Evolutionary conservation across 2,797 vertebrate species (phyloP), one percentile per base, ranked within the genome.

Genomic region (Furcifer pardalis): DNA sequence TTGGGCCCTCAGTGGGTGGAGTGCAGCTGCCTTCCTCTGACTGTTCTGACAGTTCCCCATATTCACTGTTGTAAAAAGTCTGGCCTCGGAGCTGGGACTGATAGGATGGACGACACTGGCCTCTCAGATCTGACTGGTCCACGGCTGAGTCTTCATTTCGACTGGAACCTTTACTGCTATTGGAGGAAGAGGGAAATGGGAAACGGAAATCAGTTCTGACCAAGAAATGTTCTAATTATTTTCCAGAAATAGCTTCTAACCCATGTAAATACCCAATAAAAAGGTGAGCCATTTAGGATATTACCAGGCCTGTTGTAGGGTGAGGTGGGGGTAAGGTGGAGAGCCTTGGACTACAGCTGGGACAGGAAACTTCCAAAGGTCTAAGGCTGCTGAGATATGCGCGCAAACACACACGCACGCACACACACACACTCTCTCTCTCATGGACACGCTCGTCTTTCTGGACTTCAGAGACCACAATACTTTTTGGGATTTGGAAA

Each of bases 11-110:
- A 79, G 91, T 82, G 1, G 95, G 82, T 0, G 89, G 94, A 83
- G 92, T 89, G 60, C 92, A 89, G 90, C 89, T 90, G 52, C 91
- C 94, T 1, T 95, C 95, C 78, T 94, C 89, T 19, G 91, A 92
- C 0, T 96, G 95, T 93, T 98, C 97, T 0, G 96, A 97, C 92
- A 99, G 96, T 92, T 98, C 98, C 72, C 98, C 98, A 0, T 98
- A 99, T 95, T 99, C 98, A 89, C 98, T 99, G 96, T 98, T 99
- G 96, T 99, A 98, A 96, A 99, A 98, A 95, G 97, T 98, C 95
- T 98, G 98, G 88, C 98, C 98, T 23, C 97, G 96, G 8, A 95
- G 95, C 60, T 97, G 95, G 72, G 95, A 97, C 83, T 94, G 96
- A 56, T 97, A 97, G 0, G 77, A 94, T 1, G 95, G 95, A 72